Base-by-base conservation (phyloP, 2,888 invertebrate species). In the Neoaliturus tenellus region DNA sequence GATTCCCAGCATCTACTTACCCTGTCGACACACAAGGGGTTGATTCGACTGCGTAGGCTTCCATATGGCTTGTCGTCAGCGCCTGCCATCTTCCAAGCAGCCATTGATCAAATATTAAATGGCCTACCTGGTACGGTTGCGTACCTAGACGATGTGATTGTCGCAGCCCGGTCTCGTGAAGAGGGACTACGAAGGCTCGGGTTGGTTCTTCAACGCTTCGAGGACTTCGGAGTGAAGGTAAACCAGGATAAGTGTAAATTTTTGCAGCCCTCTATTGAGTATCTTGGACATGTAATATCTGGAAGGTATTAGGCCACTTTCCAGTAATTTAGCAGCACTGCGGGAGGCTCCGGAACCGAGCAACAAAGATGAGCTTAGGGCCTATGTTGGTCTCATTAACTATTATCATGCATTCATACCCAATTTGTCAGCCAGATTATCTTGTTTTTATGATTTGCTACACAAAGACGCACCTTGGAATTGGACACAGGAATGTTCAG, bases 11-110 rank as follows among this genome's bases (percentile, higher is more conserved):
- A 87, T 48, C 84, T 87, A 20, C 85, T 88, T 28, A 88, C 88
- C 35, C 87, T 89, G 33, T 88, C 88, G 84, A 89, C 89, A 8
- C 87, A 88, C 83, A 83, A 78, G 69, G 87, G 86, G 6, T 81
- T 87, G 33, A 86, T 83, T 75, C 78, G 80, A 20, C 85, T 80
- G 80, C 86, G 82, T 12, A 39, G 86, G 10, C 82, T 87, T 33
- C 81, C 85, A 20, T 86, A 82, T 81, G 88, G 87, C 1, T n/a
- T n/a, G n/a, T n/a, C n/a, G n/a, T 82, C 84, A 67, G 86, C 88
- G 28, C 86, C 87, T 23, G 86, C 86, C 20, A 80, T 87, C 48
- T 88, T 86, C 80, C 87, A 88, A 73, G 81, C 84, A 1, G 67
- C 73, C 0, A 85, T 87, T 20, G 85, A 86, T 75, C 62, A 69